Percentiles rank a stretch among this genome's conserved stretches.
Conservation (phyloP, 1,140 invertebrate species). For the Rhyacophila brunnea region DNA sequence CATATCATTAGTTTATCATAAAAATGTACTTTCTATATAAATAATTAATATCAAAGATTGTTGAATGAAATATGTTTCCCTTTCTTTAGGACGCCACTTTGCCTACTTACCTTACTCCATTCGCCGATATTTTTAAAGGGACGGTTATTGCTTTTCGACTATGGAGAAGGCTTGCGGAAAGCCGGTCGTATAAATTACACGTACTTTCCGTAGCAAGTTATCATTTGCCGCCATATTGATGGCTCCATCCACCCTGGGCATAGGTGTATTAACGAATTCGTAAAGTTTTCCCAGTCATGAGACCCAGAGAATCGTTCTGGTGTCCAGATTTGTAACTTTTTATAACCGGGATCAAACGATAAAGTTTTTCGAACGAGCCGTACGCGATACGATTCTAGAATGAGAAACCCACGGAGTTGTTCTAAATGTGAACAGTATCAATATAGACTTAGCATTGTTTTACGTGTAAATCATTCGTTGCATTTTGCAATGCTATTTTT, state of each 20-base stretch:
- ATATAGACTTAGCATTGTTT: not conserved
- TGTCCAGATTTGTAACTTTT: conserved; percentile 36
- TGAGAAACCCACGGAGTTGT: conserved; percentile 12
- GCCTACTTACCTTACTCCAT: conserved; percentile 9
- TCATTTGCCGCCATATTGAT: not conserved
- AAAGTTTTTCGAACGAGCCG: conserved; percentile 32
- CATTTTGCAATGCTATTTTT: too few species aligned
- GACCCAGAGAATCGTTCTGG: not conserved
- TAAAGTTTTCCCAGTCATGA: conserved; percentile 3
- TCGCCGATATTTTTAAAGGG: conserved; percentile 33
- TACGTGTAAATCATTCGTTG: not conserved
- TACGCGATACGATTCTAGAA: conserved; percentile 33
- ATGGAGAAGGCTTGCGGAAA: conserved; percentile 8
- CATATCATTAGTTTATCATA: too few species aligned
- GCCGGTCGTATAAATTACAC: conserved; percentile 33
- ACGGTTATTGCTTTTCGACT: conserved; percentile 36
- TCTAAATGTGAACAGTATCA: too few species aligned
- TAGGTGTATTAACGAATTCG: not conserved
- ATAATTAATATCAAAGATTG: too few species aligned
- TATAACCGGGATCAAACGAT: conserved; percentile 34
- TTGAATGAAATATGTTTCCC: too few species aligned
- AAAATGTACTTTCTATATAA: too few species aligned
- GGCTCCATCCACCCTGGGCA: not conserved
- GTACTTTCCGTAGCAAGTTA: conserved; percentile 23
- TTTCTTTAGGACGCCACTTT: too few species aligned